Evolutionary conservation across 2,113 vertebrate species (phyloP), one percentile per base, ranked within the genome.

Genomic region (Trematocara stigmaticum): DNA sequence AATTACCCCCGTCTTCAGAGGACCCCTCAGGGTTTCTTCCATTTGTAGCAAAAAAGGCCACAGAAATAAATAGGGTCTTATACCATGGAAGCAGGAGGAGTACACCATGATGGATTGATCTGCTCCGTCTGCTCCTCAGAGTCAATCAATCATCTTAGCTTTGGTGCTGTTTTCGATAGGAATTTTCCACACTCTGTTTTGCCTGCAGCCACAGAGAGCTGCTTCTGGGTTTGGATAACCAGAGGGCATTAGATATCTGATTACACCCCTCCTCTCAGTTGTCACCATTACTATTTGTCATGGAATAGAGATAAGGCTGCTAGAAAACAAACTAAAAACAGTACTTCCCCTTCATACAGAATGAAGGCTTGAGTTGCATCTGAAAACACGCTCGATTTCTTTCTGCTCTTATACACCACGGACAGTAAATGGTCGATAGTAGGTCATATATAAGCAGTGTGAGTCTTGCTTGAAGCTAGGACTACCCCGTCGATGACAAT

Each of bases 81-180:
- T 79, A 91, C 80, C 87, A 74, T 81, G 90, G 84, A 90, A 80
- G 85, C 66, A 61, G 51, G 85, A 89, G 87, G 79, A 89, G 88
- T 64, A 81, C 71, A 69, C 84, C 31, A 82, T 96, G 95, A 96
- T 95, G 88, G 92, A 96, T 96, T 92, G 95, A 94, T 95, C 93
- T 93, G 91, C 91, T 95, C 79, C 26, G 10, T 93, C 86, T 79
- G 38, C 45, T 92, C 93, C 88, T 94, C 78, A 52, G 31, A 93
- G 83, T 93, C 95, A 91, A 95, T 96, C 96, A 94, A 95, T 96
- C 95, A 94, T 84, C 84, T 76, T 40, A 84, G 93, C 91, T 90
- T 87, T 88, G 89, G 49, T 85, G 89, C 90, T 81, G 87, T 91
- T 95, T 91, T 93, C 90, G 82, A 85, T 82, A 69, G 83, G 90